Evolutionary conservation across 1,140 invertebrate genomes (phyloP).

Genomic region (Aphaenogaster floridana): DNA sequence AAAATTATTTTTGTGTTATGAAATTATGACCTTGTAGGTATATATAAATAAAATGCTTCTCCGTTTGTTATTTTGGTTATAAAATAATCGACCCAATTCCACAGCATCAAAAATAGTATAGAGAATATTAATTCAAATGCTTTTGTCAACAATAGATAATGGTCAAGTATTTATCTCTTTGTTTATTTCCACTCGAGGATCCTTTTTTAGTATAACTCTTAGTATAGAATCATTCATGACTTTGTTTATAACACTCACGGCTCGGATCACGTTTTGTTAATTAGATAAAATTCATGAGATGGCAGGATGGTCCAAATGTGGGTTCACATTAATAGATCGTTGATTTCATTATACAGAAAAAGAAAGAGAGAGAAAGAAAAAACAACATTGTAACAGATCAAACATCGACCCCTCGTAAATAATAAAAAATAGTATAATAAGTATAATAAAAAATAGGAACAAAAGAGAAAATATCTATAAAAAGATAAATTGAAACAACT

Average conservation of each 20-base stretch:
- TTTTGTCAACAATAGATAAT: not conserved
- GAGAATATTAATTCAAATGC: constrained; percentile 1
- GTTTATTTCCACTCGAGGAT: not conserved
- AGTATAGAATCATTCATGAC: constrained; percentile 7
- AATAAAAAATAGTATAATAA: not conserved
- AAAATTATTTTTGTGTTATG: not conserved
- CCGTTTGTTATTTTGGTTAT: not conserved
- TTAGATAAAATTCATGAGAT: constrained; percentile 80
- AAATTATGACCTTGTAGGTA: not conserved
- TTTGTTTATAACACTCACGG: constrained; percentile 55
- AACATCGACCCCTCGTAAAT: constrained; percentile 34
- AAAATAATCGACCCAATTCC: not conserved
- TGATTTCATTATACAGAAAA: constrained; percentile 80
- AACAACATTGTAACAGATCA: constrained; percentile 23
- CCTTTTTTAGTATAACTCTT: not conserved
- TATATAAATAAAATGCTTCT: not conserved
- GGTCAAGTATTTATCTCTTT: not conserved
- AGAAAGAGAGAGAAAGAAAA: not conserved
- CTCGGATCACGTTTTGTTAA: constrained; percentile 78
- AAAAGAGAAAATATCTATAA: not conserved
- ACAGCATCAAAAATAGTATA: not conserved
- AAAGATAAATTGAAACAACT: not conserved
- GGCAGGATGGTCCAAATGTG: constrained; percentile 70
- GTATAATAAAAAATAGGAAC: not conserved
- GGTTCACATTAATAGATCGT: constrained; percentile 76